Base-by-base conservation (phyloP, 1,140 invertebrate genomes). In the Antheraea mylitta region DNA sequence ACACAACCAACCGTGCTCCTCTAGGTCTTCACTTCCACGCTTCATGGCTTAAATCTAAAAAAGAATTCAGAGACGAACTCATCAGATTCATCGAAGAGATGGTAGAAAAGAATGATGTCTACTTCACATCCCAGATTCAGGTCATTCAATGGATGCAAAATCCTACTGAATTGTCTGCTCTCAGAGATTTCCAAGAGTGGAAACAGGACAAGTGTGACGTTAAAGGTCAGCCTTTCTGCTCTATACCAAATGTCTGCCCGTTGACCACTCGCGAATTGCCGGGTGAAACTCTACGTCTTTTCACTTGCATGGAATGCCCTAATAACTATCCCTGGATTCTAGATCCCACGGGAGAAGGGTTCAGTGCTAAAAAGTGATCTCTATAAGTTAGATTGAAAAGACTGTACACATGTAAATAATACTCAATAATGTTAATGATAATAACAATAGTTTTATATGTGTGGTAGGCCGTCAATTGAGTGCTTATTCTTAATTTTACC, bases 121-220 rank as follows among this genome's bases (percentile, higher is more conserved):
- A 98, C 93, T 98, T 99, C 85, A 97, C 98, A 38, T 98, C 97
- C 62, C 97, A 97, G 92, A 94, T 97, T 72, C 97, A 98, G 94
- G 98, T 99, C 9, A 97, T 99, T 80, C 98, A 99, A 92, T 99
- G 98, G 98, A 99, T 99, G 97, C 98, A 98, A 92, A 97, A 97
- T 73, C 98, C 98, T 53, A 98, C 97, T 5, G 97, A 98, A 87
- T 80, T 98, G 61, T 95, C 96, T 11, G 95, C 95, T 16, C 94
- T 99, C 53, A 94, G 97, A 79, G 98, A 98, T 81, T 98, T 98
- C 94, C 95, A 96, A 82, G 97, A 98, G 84, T 98, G 98, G 98
- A 98, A 98, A 90, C 86, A 92, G 76, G 97, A 98, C 78, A 98
- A 98, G 87, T 99, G 98, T 90, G 97, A 98, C 82, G 96, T 98